Evolutionary conservation across 1,140 invertebrate species (phyloP).

Genomic region (Homalodisca vitripennis): DNA sequence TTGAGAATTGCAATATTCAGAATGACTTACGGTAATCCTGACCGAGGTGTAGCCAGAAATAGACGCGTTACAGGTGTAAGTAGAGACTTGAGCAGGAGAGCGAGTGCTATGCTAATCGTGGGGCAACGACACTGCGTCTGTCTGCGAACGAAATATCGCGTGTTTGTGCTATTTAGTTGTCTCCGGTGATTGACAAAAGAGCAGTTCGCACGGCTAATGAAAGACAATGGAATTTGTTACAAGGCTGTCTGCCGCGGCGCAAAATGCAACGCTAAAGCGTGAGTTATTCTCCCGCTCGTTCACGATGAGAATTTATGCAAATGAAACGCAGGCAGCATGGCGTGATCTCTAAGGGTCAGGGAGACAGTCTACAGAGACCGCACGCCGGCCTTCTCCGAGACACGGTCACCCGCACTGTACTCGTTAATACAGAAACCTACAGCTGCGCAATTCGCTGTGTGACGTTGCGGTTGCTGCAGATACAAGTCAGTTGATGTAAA

Average conservation of each 20-base stretch:
- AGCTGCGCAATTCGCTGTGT: too few relatives aligned
- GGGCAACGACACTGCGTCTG: background rate
- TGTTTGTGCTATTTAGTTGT: conserved; percentile 12
- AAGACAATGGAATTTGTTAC: conserved; percentile 25
- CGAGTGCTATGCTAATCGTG: background rate
- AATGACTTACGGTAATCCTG: too few relatives aligned
- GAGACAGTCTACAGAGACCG: background rate
- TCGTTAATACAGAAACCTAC: too few relatives aligned
- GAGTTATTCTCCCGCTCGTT: conserved; percentile 9
- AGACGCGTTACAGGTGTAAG: background rate
- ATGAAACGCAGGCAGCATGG: background rate
- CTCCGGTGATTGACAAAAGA: conserved; percentile 15
- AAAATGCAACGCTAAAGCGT: background rate
- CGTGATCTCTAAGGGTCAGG: background rate
- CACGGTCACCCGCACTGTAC: too few relatives aligned
- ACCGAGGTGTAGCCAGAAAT: too few relatives aligned
- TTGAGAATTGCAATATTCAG: too few relatives aligned
- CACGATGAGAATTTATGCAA: conserved; percentile 22
- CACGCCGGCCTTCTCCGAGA: too few relatives aligned
- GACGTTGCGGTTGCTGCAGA: too few relatives aligned
- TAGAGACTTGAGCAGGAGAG: background rate
- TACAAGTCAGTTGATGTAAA: too few relatives aligned
- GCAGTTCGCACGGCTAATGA: conserved; percentile 24
- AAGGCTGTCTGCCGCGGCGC: background rate
- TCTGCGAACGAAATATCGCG: background rate